These are phyloP conservation scores for Magallana angulata DNA, from an alignment of 1,140 invertebrate genomes.

Conservation along the genomic window DNA sequence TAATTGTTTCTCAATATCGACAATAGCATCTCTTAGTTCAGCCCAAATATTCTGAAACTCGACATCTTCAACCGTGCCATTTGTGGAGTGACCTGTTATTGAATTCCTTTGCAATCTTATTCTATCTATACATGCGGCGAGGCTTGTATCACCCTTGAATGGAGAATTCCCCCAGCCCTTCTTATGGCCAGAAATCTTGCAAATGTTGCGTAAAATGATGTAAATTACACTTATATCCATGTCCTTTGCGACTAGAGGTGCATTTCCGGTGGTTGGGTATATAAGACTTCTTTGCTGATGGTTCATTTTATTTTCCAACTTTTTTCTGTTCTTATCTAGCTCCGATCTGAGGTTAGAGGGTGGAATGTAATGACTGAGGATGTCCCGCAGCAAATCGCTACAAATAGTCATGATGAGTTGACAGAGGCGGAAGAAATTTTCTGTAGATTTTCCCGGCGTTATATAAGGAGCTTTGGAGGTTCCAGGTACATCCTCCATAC, in stretches of 20 bases:
- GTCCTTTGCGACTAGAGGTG: not conserved
- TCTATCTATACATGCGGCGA: not conserved
- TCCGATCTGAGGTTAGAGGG: no score
- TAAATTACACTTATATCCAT: not conserved
- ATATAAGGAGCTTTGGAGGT: not conserved
- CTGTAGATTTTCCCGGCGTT: not conserved
- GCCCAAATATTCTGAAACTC: not conserved
- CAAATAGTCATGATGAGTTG: not conserved
- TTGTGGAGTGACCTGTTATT: not conserved
- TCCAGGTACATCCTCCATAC: not conserved
- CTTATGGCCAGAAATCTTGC: not conserved
- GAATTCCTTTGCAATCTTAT: not conserved
- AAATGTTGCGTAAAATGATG: not conserved
- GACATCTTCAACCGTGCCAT: not conserved
- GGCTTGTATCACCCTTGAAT: not conserved
- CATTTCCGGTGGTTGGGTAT: not conserved
- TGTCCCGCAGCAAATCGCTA: not conserved
- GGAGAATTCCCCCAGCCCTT: not conserved
- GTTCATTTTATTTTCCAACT: not conserved
- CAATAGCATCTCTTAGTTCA: not conserved
- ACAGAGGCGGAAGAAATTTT: not conserved
- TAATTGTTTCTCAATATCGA: no score
- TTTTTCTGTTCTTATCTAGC: not conserved
- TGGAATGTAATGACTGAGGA: no score
- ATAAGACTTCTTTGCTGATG: not conserved